A percentile compares a stretch with the other conserved stretches of the same genome.
Conservation (phyloP, 2,797 vertebrate species). For the Rhyacichthys aspro region DNA sequence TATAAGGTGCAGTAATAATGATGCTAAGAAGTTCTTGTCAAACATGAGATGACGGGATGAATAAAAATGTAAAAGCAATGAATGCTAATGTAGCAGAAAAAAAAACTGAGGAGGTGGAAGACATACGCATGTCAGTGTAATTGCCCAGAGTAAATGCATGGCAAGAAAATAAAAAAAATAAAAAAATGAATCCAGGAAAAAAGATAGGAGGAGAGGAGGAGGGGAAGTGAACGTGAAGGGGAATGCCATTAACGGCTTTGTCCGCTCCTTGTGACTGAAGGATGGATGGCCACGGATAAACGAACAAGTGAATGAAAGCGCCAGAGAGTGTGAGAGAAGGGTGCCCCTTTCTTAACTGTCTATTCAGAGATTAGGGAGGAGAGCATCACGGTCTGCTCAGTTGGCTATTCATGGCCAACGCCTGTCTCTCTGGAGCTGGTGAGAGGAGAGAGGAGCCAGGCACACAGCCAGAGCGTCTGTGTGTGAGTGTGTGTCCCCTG, state of each 20-base stretch:
- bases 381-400: conserved; percentile 61
- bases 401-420: conserved; percentile 68
- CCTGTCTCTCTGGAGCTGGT: conserved; percentile 54
- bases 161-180: conserved; percentile 57
- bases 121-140: conserved; percentile 60
- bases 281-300: conserved; percentile 70
- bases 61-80: conserved; percentile 48
- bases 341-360: conserved; percentile 73
- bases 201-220: conserved; percentile 61
- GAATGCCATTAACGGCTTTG: conserved; percentile 75
- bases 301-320: conserved; percentile 64
- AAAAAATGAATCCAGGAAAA: conserved; percentile 50
- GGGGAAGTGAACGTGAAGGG: conserved; percentile 69
- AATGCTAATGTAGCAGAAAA: conserved; percentile 52
- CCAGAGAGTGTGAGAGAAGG: conserved; percentile 74
- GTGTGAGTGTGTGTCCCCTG: background rate
- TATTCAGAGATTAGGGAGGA: conserved; percentile 77
- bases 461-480: conserved; percentile 19
- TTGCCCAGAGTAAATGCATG: conserved; percentile 63
- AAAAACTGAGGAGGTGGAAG: conserved; percentile 39
- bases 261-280: conserved; percentile 65
- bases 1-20: conserved; percentile 6
- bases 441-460: conserved; percentile 37
- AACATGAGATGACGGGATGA: conserved; percentile 35
- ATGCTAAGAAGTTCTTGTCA: conserved; percentile 24